Percentiles rank a stretch among this genome's conserved stretches.
These are phyloP conservation scores for Paramormyrops hopkinsi DNA, from an alignment of 2,797 vertebrate genomes.

Conservation along the genomic window DNA sequence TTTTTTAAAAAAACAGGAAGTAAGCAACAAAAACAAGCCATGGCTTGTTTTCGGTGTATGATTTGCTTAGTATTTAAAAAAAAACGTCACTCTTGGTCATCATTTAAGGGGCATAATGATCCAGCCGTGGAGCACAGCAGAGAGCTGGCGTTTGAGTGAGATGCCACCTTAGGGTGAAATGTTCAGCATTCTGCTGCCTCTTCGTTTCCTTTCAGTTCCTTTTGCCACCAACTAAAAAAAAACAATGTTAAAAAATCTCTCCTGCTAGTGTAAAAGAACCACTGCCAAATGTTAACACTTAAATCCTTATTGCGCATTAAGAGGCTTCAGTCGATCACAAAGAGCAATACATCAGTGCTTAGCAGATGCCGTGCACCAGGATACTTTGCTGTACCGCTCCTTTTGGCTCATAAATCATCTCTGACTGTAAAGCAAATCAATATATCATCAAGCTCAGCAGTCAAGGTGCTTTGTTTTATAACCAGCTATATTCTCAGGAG, in stretches of 20 bases:
- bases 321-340: not conserved
- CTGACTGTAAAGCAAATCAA: constrained; percentile 28
- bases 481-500: constrained; percentile 15
- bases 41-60: not conserved
- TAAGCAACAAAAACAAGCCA: not conserved
- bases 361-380: constrained; percentile 2
- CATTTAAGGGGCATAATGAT: not conserved
- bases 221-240: not conserved
- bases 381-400: constrained; percentile 24
- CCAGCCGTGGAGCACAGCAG: not conserved
- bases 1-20: not conserved
- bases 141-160: not conserved
- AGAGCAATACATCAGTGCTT: not conserved
- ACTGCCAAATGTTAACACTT: constrained; percentile 6
- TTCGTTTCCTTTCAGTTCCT: not conserved
- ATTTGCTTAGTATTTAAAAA: not conserved
- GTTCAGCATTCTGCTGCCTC: not conserved
- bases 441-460: not conserved
- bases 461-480: not conserved
- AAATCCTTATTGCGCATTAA: constrained; percentile 2
- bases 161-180: not conserved
- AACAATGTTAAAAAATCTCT: constrained; percentile 4
- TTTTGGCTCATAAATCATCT: constrained; percentile 31
- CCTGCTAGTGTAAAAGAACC: not conserved
- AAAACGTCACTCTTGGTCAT: not conserved